These are phyloP conservation scores for Acanthis flammea DNA, from an alignment of 2,797 vertebrate genomes.

Conservation along the genomic window DNA sequence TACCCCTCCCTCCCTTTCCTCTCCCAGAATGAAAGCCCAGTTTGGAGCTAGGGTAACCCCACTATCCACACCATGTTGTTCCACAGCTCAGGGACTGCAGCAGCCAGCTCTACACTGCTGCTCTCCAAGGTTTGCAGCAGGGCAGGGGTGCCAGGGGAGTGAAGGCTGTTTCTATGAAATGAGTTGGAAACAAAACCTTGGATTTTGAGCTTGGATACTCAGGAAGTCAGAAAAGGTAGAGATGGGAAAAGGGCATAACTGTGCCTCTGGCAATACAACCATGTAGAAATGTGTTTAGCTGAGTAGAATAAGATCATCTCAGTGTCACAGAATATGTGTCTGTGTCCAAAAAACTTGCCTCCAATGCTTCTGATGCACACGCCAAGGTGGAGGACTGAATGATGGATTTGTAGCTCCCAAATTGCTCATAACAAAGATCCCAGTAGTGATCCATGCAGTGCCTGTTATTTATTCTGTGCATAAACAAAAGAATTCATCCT, in stretches of 20 bases:
- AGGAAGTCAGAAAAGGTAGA: background rate
- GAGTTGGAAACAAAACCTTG: background rate
- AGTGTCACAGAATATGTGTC: background rate
- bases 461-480: background rate
- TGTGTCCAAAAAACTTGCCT: background rate
- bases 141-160: background rate
- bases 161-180: background rate
- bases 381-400: background rate
- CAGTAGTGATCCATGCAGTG: background rate
- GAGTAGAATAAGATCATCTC: background rate
- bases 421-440: background rate
- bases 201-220: background rate
- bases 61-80: background rate
- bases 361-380: background rate
- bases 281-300: background rate
- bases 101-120: background rate
- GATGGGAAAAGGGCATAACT: background rate
- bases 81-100: background rate
- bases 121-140: background rate
- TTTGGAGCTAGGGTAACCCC: background rate
- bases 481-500: slow-evolving; percentile 32
- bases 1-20: background rate
- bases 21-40: background rate
- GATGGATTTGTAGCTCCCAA: background rate
- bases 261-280: background rate